Conservation (phyloP, 2,113 vertebrate genomes). For the Nettapus auritus region DNA sequence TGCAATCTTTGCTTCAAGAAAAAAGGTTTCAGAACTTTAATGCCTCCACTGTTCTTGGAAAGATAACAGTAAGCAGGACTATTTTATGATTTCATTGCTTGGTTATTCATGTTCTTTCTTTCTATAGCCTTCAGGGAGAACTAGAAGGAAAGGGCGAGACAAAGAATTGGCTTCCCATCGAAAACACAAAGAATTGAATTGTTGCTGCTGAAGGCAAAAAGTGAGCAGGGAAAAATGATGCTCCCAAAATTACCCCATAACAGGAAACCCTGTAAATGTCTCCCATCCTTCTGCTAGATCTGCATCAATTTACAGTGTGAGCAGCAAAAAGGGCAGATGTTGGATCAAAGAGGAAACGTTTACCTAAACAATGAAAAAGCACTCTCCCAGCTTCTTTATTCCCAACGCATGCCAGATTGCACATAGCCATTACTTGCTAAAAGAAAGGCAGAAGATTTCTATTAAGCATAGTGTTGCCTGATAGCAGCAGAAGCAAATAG, state of each 20-base stretch:
- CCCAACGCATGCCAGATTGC: neutral
- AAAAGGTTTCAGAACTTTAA: conserved; percentile 68
- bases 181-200: conserved; percentile 58
- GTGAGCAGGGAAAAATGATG: conserved; percentile 45
- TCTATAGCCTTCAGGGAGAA: conserved; percentile 58
- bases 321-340: conserved; percentile 42
- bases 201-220: conserved; percentile 41
- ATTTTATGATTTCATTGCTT: conserved; percentile 70
- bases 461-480: conserved; percentile 24
- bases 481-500: conserved; percentile 13
- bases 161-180: neutral
- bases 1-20: conserved; percentile 62
- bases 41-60: conserved; percentile 64
- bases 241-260: conserved; percentile 33
- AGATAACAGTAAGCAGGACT: conserved; percentile 59
- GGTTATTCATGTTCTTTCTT: conserved; percentile 52
- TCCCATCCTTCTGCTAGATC: conserved; percentile 13
- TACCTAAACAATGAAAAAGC: conserved; percentile 32
- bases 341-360: conserved; percentile 43
- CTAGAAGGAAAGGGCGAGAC: conserved; percentile 18
- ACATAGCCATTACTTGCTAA: conserved; percentile 1
- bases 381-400: neutral
- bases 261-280: conserved; percentile 40
- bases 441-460: conserved; percentile 42
- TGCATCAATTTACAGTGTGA: conserved; percentile 16